Evolutionary conservation across 2,797 vertebrate genomes (phyloP).

Genomic region (Macropodus opercularis): DNA sequence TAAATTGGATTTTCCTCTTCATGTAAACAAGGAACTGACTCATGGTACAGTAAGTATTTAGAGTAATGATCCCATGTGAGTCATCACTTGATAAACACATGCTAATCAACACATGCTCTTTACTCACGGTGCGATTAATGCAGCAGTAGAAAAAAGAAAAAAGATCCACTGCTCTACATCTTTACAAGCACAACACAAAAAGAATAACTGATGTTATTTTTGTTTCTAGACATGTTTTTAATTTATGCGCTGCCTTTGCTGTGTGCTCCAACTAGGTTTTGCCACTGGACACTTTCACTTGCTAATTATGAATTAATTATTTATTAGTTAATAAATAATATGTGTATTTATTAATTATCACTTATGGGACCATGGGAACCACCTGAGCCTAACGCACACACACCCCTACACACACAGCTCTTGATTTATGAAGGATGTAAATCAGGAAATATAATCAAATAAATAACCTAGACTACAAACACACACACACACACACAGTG

Average conservation of each 20-base stretch:
- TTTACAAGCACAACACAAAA: constrained; percentile 11
- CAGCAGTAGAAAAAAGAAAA: too few species aligned
- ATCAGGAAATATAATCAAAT: constrained; percentile 60
- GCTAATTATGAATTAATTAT: constrained; percentile 77
- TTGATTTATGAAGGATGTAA: too few species aligned
- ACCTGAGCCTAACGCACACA: constrained; percentile 31
- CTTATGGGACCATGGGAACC: constrained; percentile 53
- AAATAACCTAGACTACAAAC: constrained; percentile 51
- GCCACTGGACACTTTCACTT: constrained; percentile 51
- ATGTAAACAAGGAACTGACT: too few species aligned
- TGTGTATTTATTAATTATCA: constrained; percentile 70
- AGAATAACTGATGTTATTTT: not conserved
- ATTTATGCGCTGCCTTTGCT: constrained; percentile 16
- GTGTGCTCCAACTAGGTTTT: constrained; percentile 64
- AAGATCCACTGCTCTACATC: constrained; percentile 6
- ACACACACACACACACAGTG: not conserved
- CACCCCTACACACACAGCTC: too few species aligned
- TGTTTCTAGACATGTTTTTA: constrained; percentile 15
- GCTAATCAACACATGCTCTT: too few species aligned
- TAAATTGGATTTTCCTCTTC: too few species aligned
- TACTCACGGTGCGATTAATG: too few species aligned
- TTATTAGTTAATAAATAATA: constrained; percentile 71
- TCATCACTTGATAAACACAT: constrained; percentile 70
- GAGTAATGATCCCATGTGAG: constrained; percentile 83
- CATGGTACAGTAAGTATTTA: constrained; percentile 32